Base-by-base conservation (phyloP, 2,797 vertebrate species). In the Myotis vivesi region DNA sequence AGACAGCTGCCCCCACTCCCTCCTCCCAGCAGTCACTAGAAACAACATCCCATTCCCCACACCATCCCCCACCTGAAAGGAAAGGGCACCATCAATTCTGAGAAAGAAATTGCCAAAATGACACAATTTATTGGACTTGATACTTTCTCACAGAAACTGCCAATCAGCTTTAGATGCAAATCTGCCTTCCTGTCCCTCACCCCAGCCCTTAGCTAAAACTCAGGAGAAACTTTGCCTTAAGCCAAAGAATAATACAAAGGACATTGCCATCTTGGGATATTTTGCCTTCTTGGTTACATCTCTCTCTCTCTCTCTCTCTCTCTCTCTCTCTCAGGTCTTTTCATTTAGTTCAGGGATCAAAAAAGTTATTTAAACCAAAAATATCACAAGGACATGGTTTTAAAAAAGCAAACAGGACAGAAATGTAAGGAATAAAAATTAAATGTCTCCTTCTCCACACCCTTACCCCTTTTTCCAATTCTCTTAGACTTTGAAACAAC, bases 141-240 rank as follows among this genome's bases (percentile, higher is more conserved):
- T 95, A 89, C 92, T 96, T 96, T 95, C 94, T 97, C 94, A 96
- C 85, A 94, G 96, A 93, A 91, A 33, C 91, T 92, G 94, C 92
- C 94, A 62, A 91, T 96, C 93, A 71, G 91, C 62, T 57, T 12
- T 30, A 79, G 57, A 94, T 33, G 53, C 72, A 94, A 72, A 94
- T 95, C 86, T 80, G 86, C 68, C 71, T 64, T 89, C 46, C 68
- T 87, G 22, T 69, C 84, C 90, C 41, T 91, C 6, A 73, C 25
- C 71, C 30, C 28, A 84, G 28, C 88, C 15, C 12, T 59, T 83
- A 77, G 82, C 7, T 51, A 51, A 82, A 64, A 38, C 64, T 64
- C 44, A 72, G 81, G 55, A 95, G 75, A 83, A 91, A 76, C 20
- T 93, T 91, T 9, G 33, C 64, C 80, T 85, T 89, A 49, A 73